Evolutionary conservation across 2,113 vertebrate species (phyloP).

Genomic region (Orientallactaga bullata): DNA sequence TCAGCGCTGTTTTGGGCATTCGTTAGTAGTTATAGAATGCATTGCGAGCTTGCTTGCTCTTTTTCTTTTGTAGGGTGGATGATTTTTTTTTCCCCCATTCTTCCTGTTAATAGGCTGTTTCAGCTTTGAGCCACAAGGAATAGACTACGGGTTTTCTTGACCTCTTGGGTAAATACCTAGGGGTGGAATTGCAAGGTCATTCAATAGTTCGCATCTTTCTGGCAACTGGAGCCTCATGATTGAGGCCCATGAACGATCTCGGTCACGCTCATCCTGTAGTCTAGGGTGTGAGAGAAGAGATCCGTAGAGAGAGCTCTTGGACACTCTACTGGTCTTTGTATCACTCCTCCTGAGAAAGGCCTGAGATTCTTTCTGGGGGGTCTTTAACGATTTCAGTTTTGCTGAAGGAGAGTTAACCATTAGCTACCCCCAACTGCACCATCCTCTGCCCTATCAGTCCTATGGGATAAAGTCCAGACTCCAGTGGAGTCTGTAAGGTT

Average conservation of each 20-base stretch:
- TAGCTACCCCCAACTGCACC: not conserved
- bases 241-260: not conserved
- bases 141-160: not conserved
- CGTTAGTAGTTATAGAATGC: not conserved
- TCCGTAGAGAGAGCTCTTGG: not conserved
- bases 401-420: not conserved
- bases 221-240: constrained; percentile 23
- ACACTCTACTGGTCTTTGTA: not conserved
- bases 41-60: not conserved
- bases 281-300: not conserved
- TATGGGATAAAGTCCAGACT: not conserved
- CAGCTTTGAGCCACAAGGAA: not conserved
- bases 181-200: not conserved
- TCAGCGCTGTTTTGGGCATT: not conserved
- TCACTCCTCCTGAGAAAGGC: not conserved
- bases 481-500: not conserved
- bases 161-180: not conserved
- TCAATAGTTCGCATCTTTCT: not conserved
- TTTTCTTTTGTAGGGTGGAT: not conserved
- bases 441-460: not conserved
- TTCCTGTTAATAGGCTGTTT: constrained; percentile 10
- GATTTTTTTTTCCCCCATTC: constrained; percentile 22
- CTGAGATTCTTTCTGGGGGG: constrained; percentile 8
- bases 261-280: not conserved
- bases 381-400: not conserved